Evolutionary conservation across 2,797 vertebrate genomes (phyloP), one percentile per base, ranked within the genome.

Genomic region (Molossus alvarezi): DNA sequence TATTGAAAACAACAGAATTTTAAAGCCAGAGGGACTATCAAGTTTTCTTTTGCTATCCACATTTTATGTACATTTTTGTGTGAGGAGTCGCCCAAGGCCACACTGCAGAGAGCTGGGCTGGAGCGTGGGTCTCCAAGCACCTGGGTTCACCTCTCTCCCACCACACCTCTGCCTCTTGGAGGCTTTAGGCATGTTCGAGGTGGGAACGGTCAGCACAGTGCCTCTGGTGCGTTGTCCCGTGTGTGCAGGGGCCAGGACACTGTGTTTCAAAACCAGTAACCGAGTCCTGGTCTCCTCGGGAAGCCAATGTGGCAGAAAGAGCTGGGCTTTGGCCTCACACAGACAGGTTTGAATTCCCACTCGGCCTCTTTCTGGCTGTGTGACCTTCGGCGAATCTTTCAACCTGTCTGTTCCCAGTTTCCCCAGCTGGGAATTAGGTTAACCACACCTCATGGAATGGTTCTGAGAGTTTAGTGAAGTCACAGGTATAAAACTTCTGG

Each of bases 181-280:
- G 4, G 9, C 9, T 55, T 53, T 45, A 27, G 57, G 45, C 27
- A 48, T 11, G 23, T 51, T 37, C 0, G 5, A 75, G 29, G 20
- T 33, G 51, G 51, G 55, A 60, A 57, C 58, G 37, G n/a, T 69
- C 51, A 53, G 65, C 60, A 37, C 33, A 29, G 65, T 12, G n/a
- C 71, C 33, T 57, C 48, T 80, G 86, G 25, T 23, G 3, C 25
- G 21, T 23, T 23, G 76, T 9, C 37, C 2, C 18, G 20, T 17
- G 11, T 25, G 18, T 62, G 14, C 55, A 45, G 41, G 41, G 41
- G 6, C 41, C 41, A 13, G 18, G 57, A 12, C 53, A 33, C 23
- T 76, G 81, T 91, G 7, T 76, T 90, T 71, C 48, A 77, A 57
- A 91, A 60, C 73, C 48, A 57, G 53, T 71, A 89, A 75, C 48